Percentiles rank a stretch among this genome's conserved stretches.
These are phyloP conservation scores for Cranoglanis bouderius DNA, from an alignment of 2,113 vertebrate species.

Conservation along the genomic window DNA sequence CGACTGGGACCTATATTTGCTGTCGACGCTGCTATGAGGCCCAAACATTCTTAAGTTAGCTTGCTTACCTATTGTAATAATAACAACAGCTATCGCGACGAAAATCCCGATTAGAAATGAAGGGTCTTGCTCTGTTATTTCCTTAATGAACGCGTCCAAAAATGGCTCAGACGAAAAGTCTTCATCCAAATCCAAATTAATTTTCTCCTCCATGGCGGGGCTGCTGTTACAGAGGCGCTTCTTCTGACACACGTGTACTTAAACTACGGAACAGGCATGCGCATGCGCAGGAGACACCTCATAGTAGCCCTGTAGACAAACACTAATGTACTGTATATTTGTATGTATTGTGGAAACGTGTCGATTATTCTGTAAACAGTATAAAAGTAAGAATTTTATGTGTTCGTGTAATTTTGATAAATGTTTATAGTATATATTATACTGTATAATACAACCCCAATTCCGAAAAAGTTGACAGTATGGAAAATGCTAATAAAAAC, in stretches of 20 bases:
- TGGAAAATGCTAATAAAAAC: no score
- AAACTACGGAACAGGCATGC: rapidly evolving
- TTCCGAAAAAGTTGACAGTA: no score
- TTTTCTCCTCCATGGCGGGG: slow-evolving; percentile 60
- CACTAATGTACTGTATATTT: neutral
- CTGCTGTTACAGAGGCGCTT: neutral
- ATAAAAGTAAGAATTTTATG: neutral
- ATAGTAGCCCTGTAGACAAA: neutral
- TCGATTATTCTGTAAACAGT: neutral
- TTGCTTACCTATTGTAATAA: slow-evolving; percentile 72
- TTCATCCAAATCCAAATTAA: slow-evolving; percentile 45
- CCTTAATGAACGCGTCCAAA: slow-evolving; percentile 61
- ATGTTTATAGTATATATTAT: neutral
- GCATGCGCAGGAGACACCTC: slow-evolving; percentile 20
- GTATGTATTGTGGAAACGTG: neutral
- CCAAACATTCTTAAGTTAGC: neutral
- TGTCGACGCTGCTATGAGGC: neutral
- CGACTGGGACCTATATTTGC: neutral
- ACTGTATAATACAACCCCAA: no score
- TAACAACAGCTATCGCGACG: slow-evolving; percentile 68
- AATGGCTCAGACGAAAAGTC: slow-evolving; percentile 62
- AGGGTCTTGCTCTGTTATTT: slow-evolving; percentile 68
- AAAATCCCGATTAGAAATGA: slow-evolving; percentile 65
- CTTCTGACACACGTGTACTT: slow-evolving; percentile 23
- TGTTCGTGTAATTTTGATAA: neutral